phyloP scores from a whole-genome alignment of 2,797 vertebrate species.

The Sebastes cheni region DNA sequence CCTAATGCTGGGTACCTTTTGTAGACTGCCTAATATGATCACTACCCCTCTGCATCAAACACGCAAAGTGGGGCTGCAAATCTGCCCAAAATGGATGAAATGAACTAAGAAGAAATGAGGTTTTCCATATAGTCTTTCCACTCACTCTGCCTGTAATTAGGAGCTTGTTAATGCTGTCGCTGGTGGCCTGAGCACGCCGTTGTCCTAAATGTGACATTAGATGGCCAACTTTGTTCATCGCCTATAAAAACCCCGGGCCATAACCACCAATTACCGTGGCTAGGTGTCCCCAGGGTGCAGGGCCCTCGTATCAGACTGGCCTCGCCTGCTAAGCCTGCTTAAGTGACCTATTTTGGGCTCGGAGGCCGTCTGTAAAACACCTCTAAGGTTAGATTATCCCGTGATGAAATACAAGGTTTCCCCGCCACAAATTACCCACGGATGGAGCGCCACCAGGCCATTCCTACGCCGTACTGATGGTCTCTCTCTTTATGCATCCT shows the following conservation, averaged over 20 bases:
- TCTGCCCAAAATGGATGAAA: slow-evolving; percentile 1
- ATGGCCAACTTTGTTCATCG: slow-evolving; percentile 72
- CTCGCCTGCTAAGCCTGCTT: slow-evolving; percentile 76
- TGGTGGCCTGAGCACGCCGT: slow-evolving; percentile 12
- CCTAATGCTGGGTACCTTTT: slow-evolving; percentile 89
- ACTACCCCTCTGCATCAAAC: slow-evolving; percentile 80
- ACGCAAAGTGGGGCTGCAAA: slow-evolving; percentile 53
- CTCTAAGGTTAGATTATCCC: slow-evolving; percentile 82
- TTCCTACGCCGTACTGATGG: slow-evolving; percentile 39
- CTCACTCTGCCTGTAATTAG: slow-evolving; percentile 76
- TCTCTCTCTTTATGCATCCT: not conserved
- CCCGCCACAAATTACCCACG: slow-evolving; percentile 69
- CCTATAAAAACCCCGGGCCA: slow-evolving; percentile 67
- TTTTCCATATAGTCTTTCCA: not conserved
- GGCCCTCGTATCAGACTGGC: slow-evolving; percentile 47
- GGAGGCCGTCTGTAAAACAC: slow-evolving; percentile 75
- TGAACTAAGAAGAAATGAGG: not conserved
- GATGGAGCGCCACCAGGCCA: slow-evolving; percentile 59
- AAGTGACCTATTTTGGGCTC: slow-evolving; percentile 80
- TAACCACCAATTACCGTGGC: slow-evolving; percentile 80
- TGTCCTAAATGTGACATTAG: slow-evolving; percentile 76
- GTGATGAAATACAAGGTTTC: slow-evolving; percentile 79
- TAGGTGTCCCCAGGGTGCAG: slow-evolving; percentile 65
- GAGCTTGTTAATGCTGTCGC: slow-evolving; percentile 64
- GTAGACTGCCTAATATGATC: slow-evolving; percentile 84